Evolutionary conservation across 2,888 invertebrate genomes (phyloP), one percentile per base, ranked within the genome.

Genomic region (Cephus runcator): DNA sequence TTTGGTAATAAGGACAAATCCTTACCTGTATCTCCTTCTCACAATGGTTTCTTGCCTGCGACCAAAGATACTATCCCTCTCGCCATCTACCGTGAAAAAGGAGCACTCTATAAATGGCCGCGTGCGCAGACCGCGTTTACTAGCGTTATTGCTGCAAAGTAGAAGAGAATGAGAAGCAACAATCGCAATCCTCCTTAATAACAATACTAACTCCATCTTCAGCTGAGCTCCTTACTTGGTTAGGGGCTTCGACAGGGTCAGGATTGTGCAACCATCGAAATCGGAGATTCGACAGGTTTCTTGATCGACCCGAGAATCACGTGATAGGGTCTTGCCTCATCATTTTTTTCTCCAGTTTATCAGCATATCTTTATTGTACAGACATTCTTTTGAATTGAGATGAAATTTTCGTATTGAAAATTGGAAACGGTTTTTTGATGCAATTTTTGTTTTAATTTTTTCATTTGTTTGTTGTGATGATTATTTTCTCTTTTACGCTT

Each of bases 381-480:
- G 9, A 9, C 6, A 0, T 23, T 23, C 1, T 1, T 23, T 15
- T 23, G 0, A 56, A 56, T 23, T 23, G 0, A 9, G 56, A 23
- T 56, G 9, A 56, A 56, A 23, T 23, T 23, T 23, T 56, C 2
- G 4, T 56, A 9, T 56, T 56, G 9, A 23, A 6, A 23, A 56
- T 56, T 56, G 2, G 0, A 2, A 9, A 9, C 23, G 9, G 12
- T 15, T 56, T 56, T 40, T 9, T 23, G 1, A 56, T 56, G 40
- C 40, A 23, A 56, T 40, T 4, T 40, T 40, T 40, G 4, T 6
- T n/a, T 73, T 0, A 1, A 1, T 40, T 15, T 15, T n/a, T 73
- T 1, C 80, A 79, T 69, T 73, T 82, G 34, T 56, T 81, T 76
- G 77, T 80, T 82, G 56, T 82, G 69, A 56, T 56, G 23, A 23